Base-by-base conservation (phyloP, 2,888 invertebrate genomes). In the Caradrina kadenii region DNA sequence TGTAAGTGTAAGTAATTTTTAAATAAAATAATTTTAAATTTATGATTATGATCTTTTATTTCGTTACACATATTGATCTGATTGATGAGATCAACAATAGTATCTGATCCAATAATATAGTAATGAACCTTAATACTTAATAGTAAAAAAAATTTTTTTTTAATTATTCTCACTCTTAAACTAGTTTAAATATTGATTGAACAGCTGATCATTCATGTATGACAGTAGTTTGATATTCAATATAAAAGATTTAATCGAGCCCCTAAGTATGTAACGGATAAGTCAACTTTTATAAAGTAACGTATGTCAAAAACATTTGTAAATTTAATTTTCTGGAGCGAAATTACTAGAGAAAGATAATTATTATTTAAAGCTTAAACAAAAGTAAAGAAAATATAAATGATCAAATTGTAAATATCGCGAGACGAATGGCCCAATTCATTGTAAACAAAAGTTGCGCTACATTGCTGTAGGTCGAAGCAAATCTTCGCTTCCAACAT, bases 1-100 rank as follows among this genome's bases (percentile, higher is more conserved):
- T 94, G 92, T 93, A 92, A 87, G 87, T 91, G 86, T 92, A 94
- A 93, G 93, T 94, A 93, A 90, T 91, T 93, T 93, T 92, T 91
- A 91, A 92, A 92, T 91, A 93, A 91, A 92, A 91, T 92, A 91
- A 91, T 89, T 89, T 87, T 89, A 90, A 88, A 87, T 81, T 83
- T 75, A 50, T 15, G 58, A 70, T 82, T 77, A 75, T 64, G 50
- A 55, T 53, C 0, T 61, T 79, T 74, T 69, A 62, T 63, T 79
- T 60, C 52, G 17, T 49, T 13, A 52, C 26, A 35, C 26, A 35
- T 26, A 31, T 58, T 73, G 22, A 39, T 17, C n/a, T n/a, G n/a
- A n/a, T n/a, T n/a, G n/a, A n/a, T n/a, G n/a, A 21, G 10, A 17
- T 31, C 50, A 54, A 52, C 26, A 2, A 39, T 35, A 49, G 17